Conservation (phyloP, 2,113 vertebrate species). For the Puffinus mauretanicus region DNA sequence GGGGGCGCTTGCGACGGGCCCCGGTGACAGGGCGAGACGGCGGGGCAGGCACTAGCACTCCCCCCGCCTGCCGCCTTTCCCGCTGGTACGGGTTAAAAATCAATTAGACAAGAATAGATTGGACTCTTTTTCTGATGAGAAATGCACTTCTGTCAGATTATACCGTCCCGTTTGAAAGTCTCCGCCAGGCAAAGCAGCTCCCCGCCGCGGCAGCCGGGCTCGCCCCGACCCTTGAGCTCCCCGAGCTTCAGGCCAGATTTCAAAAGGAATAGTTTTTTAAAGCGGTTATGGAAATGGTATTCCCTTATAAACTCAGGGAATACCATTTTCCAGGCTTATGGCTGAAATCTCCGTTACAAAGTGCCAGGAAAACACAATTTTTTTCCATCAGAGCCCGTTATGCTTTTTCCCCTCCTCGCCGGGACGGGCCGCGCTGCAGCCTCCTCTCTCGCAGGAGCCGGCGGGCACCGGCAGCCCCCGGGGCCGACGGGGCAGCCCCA, state of each 20-base stretch:
- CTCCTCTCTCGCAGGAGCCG: neutral
- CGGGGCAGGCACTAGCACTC: neutral
- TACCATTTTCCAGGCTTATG: constrained; percentile 37
- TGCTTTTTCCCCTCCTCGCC: neutral
- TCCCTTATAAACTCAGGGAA: constrained; percentile 48
- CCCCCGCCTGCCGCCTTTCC: neutral
- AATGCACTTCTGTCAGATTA: neutral
- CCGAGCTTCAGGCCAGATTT: neutral
- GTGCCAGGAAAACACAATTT: constrained; percentile 27
- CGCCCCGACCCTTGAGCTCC: neutral
- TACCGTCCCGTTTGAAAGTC: neutral
- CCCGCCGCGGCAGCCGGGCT: neutral
- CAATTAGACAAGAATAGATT: neutral
- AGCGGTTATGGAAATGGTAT: constrained; percentile 41
- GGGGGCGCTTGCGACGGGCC: neutral
- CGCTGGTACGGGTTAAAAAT: neutral
- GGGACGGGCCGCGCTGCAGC: neutral
- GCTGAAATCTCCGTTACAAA: neutral
- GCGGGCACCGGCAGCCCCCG: neutral
- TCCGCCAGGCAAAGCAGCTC: neutral
- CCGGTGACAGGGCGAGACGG: neutral
- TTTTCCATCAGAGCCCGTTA: neutral
- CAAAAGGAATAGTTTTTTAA: neutral
- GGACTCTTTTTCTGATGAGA: neutral
- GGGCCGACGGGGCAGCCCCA: neutral